phyloP scores from a whole-genome alignment of 2,888 invertebrate genomes.

The Polyommatus icarus region DNA sequence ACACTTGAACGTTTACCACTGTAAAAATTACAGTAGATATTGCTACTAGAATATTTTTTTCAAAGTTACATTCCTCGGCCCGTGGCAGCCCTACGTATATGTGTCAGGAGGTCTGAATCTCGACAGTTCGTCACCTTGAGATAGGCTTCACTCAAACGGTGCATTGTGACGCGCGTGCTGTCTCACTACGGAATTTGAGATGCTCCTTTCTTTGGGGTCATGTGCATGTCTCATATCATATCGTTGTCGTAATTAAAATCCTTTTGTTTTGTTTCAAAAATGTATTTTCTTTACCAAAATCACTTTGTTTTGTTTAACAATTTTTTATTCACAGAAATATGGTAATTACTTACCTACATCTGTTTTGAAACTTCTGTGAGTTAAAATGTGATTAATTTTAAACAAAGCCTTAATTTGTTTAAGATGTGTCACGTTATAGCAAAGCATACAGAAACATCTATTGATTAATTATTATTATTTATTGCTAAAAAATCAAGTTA shows the following conservation, averaged over 20 bases:
- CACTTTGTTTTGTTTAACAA: too few relatives aligned
- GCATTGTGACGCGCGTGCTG: slow-evolving; percentile 13
- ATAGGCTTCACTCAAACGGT: slow-evolving; percentile 20
- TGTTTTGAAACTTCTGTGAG: not conserved
- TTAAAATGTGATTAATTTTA: not conserved
- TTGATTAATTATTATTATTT: too few relatives aligned
- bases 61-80: not conserved
- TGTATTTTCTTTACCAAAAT: too few relatives aligned
- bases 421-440: too few relatives aligned
- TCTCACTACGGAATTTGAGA: not conserved
- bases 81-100: slow-evolving; percentile 12
- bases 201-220: not conserved
- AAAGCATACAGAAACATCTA: too few relatives aligned
- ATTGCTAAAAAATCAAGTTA: too few relatives aligned
- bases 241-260: not conserved
- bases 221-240: not conserved
- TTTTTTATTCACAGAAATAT: not conserved
- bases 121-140: slow-evolving; percentile 24
- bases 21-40: too few relatives aligned
- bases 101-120: slow-evolving; percentile 26
- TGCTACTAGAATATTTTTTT: not conserved
- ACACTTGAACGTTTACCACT: too few relatives aligned
- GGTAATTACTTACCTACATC: not conserved
- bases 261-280: too few relatives aligned
- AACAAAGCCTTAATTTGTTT: too few relatives aligned